These are phyloP conservation scores for Brachyopa scutellaris DNA, from an alignment of 2,888 invertebrate genomes.

Conservation along the genomic window DNA sequence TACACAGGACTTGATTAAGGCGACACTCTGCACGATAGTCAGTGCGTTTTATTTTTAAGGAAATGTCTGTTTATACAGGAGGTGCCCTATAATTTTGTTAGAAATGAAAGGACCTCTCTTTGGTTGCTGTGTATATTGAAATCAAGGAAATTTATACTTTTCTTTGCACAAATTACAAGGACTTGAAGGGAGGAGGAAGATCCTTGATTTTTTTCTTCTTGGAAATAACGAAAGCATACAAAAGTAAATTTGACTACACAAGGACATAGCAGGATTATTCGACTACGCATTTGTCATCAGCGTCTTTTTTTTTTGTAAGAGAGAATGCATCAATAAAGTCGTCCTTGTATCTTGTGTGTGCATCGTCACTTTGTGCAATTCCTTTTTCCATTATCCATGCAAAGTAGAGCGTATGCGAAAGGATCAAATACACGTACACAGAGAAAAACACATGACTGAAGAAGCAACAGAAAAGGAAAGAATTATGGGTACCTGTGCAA, in stretches of 20 bases:
- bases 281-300: conserved; percentile 39
- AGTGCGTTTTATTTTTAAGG: neutral
- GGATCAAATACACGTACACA: conserved; percentile 15
- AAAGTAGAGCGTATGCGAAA: conserved; percentile 66
- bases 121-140: neutral
- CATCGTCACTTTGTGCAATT: conserved; percentile 54
- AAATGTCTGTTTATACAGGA: neutral
- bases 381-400: conserved; percentile 54
- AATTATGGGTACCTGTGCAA: too few relatives aligned
- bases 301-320: conserved; percentile 4
- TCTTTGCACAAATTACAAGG: conserved; percentile 55
- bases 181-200: neutral
- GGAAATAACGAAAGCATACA: neutral
- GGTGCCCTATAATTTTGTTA: conserved; percentile 34
- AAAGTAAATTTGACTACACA: conserved; percentile 26
- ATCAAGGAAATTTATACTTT: conserved; percentile 31
- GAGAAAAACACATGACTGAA: neutral
- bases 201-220: neutral
- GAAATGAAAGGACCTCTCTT: neutral
- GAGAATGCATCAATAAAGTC: conserved; percentile 50
- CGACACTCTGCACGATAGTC: conserved; percentile 1
- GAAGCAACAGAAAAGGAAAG: neutral
- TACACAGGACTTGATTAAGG: conserved; percentile 45
- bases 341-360: conserved; percentile 52
- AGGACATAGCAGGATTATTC: conserved; percentile 20